Evolutionary conservation across 2,888 invertebrate genomes (phyloP), one percentile per base, ranked within the genome.

Genomic region (Notodonta dromedarius): DNA sequence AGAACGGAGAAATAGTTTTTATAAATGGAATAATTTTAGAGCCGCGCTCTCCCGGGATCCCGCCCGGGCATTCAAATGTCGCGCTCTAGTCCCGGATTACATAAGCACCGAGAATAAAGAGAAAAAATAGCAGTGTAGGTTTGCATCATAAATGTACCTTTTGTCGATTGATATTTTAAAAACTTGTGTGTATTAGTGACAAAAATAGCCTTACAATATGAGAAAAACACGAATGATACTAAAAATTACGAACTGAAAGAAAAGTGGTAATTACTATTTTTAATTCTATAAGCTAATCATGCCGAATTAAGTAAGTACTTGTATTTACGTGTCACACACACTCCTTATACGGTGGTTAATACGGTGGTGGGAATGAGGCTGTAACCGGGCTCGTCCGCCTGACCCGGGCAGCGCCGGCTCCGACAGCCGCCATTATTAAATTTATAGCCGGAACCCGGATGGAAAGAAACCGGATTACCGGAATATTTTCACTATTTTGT

Each of bases 1-100:
- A 50, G 50, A 16, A 50, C 9, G 50, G 16, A 16, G 50, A n/a
- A 50, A 14, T 50, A 50, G 50, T 50, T 50, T 50, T 50, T 16
- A 16, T 8, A 50, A 14, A 50, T 50, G 50, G 50, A 50, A 50
- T 16, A 5, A 50, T 50, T 50, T 16, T 50, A 16, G 16, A 50
- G 50, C 3, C 50, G 50, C 50, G 16, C 50, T 50, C 50, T 4
- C 16, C 50, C 16, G 50, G 16, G 50, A 50, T 16, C 50, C 50
- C n/a, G 46, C 16, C 16, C 50, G 50, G 16, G 9, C 50, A 16
- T 50, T 9, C 50, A 50, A 50, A 50, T 50, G 50, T 50, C 50
- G 50, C 9, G 16, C 16, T 16, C 16, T 16, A 16, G 50, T 50
- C 50, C 48, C 50, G 16, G 50, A 16, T 50, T 50, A 16, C 50